Conservation (phyloP, 2,888 invertebrate species). For the Oscheius myriophilus region DNA sequence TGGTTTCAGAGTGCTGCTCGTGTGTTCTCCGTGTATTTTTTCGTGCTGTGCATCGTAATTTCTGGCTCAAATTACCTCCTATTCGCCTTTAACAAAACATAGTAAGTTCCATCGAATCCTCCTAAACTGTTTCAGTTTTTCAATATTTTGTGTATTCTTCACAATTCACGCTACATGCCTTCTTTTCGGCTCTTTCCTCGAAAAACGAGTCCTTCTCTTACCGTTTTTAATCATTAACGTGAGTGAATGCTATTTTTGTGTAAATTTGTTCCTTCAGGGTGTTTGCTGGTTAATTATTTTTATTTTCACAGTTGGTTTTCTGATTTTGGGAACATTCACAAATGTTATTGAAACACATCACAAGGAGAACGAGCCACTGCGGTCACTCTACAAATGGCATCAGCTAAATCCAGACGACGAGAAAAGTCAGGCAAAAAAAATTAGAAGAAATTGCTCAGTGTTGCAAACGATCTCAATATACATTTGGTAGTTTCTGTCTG, state of each 20-base stretch:
- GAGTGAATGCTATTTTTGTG: neutral
- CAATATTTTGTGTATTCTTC: conserved; percentile 36
- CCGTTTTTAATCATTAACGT: conserved; percentile 44
- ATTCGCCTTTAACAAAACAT: conserved; percentile 33
- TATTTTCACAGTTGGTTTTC: conserved; percentile 27
- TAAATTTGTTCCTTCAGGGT: conserved; percentile 25
- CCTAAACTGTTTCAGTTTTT: conserved; percentile 30
- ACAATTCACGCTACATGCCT: conserved; percentile 35
- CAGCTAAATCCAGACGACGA: conserved; percentile 41
- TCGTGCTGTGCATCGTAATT: conserved; percentile 32
- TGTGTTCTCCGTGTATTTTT: conserved; percentile 35
- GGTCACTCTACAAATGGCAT: conserved; percentile 39
- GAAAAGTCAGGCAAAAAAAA: conserved; percentile 31
- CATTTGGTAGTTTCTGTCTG: too few relatives aligned
- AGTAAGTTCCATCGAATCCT: neutral
- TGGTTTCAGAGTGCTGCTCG: conserved; percentile 40
- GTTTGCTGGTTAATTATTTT: conserved; percentile 24
- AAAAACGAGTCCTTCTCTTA: conserved; percentile 35
- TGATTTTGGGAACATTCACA: conserved; percentile 35
- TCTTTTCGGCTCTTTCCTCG: conserved; percentile 36
- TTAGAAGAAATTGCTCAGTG: too few relatives aligned
- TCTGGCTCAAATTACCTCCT: conserved; percentile 35
- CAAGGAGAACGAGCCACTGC: conserved; percentile 22
- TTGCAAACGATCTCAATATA: too few relatives aligned
- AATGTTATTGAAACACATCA: conserved; percentile 37